These are phyloP conservation scores for Boloria euphrosyne DNA, from an alignment of 2,888 invertebrate species.

Conservation along the genomic window DNA sequence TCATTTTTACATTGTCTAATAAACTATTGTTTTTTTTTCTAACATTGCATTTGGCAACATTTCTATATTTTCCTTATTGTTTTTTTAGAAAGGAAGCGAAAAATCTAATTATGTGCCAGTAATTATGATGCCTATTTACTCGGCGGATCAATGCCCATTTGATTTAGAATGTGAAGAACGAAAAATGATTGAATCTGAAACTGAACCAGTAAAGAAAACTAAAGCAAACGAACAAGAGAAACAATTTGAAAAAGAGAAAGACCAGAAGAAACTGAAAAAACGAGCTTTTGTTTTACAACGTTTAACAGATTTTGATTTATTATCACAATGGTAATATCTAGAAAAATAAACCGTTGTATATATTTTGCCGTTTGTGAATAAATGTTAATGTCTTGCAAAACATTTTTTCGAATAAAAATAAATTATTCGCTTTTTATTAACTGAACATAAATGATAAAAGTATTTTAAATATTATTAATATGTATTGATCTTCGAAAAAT, in stretches of 20 bases:
- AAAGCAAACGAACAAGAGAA: constrained; percentile 39
- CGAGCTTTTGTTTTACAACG: constrained; percentile 65
- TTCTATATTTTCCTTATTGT: no score
- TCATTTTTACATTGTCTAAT: no score
- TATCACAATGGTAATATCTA: constrained; percentile 64
- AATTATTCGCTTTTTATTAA: no score
- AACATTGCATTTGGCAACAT: no score
- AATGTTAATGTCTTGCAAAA: no score
- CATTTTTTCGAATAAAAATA: no score
- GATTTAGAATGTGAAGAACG: constrained; percentile 66
- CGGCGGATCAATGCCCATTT: constrained; percentile 68
- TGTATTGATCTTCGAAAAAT: no score
- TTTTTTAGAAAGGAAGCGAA: constrained; percentile 49
- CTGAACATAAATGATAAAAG: no score
- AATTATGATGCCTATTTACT: constrained; percentile 72
- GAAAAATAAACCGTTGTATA: neutral
- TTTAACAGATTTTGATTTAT: constrained; percentile 68
- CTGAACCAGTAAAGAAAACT: constrained; percentile 50
- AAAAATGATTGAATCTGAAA: constrained; percentile 55
- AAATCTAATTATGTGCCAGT: constrained; percentile 65
- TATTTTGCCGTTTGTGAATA: no score
- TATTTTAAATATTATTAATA: no score
- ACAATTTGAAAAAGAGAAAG: constrained; percentile 53
- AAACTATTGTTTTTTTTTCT: no score
- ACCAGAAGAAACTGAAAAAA: constrained; percentile 59